Conservation (phyloP, 2,113 vertebrate species). For the Chlamydotis undulata region DNA sequence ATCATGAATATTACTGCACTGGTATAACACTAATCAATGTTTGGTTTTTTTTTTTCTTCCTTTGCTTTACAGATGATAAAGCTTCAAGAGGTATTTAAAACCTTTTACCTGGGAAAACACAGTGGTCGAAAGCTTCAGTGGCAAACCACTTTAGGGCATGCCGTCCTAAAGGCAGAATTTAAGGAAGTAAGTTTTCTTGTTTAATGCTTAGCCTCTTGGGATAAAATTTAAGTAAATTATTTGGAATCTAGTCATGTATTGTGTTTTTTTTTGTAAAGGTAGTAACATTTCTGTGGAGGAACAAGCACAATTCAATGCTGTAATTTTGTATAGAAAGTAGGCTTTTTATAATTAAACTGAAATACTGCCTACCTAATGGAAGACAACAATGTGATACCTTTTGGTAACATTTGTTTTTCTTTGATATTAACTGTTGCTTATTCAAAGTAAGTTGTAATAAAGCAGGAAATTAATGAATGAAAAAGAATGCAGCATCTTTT, state of each 20-base stretch:
- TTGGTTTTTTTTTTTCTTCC: background rate
- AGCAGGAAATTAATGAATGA: background rate
- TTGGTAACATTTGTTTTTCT: background rate
- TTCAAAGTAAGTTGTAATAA: background rate
- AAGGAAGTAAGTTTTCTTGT: slow-evolving; percentile 74
- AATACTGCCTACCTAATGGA: background rate
- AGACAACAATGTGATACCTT: background rate
- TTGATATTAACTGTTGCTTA: background rate
- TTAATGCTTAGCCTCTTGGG: background rate
- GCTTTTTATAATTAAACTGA: background rate
- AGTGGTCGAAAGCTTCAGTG: slow-evolving; percentile 84
- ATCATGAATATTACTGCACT: background rate
- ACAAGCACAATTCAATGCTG: background rate
- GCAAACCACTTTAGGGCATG: slow-evolving; percentile 83
- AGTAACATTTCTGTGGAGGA: background rate
- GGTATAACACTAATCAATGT: background rate
- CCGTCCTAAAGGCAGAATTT: slow-evolving; percentile 81
- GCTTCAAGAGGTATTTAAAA: slow-evolving; percentile 85
- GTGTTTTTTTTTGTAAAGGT: background rate
- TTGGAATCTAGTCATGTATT: background rate
- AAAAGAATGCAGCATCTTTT: background rate
- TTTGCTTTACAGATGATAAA: slow-evolving; percentile 78
- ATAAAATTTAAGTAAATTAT: background rate
- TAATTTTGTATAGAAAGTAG: background rate
- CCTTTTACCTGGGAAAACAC: slow-evolving; percentile 84